A percentile compares a stretch with the other conserved stretches of the same genome.
Evolutionary conservation across 1,140 invertebrate species (phyloP).

Genomic region (Meloidogyne floridensis): DNA sequence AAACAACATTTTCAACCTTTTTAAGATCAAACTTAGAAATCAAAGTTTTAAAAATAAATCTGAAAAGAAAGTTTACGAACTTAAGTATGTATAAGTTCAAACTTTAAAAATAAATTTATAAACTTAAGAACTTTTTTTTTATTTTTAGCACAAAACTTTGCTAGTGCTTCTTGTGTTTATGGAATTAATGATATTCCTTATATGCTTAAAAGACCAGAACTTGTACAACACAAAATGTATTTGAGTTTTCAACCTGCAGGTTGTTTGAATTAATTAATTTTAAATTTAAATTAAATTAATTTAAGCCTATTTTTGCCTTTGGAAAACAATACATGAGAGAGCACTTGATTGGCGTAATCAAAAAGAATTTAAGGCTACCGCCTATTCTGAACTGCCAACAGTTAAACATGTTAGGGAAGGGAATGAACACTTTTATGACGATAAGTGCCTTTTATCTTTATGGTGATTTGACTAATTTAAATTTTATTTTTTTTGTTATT

Average conservation of each 20-base stretch:
- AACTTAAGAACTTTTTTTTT: too few relatives aligned
- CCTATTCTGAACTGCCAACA: conserved; percentile 39
- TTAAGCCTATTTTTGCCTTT: conserved; percentile 35
- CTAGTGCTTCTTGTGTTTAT: conserved; percentile 53
- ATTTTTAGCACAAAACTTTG: conserved; percentile 38
- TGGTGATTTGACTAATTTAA: neutral
- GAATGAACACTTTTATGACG: conserved; percentile 18
- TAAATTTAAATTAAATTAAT: neutral
- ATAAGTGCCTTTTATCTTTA: conserved; percentile 34
- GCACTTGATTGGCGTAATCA: conserved; percentile 34
- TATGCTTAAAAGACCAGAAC: conserved; percentile 50
- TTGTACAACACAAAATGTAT: conserved; percentile 60
- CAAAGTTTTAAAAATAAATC: too few relatives aligned
- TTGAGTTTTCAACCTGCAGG: conserved; percentile 50
- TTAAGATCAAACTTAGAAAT: too few relatives aligned
- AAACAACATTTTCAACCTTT: too few relatives aligned
- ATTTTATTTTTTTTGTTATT: too few relatives aligned
- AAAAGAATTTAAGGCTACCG: conserved; percentile 28
- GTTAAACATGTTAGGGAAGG: conserved; percentile 25
- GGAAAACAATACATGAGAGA: conserved; percentile 30
- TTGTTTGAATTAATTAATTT: neutral
- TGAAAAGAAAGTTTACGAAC: too few relatives aligned
- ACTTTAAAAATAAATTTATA: too few relatives aligned
- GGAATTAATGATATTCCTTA: conserved; percentile 52
- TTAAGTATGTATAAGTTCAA: too few relatives aligned